Conservation (phyloP, 2,888 invertebrate species). For the Scrobipalpa atriplicella region DNA sequence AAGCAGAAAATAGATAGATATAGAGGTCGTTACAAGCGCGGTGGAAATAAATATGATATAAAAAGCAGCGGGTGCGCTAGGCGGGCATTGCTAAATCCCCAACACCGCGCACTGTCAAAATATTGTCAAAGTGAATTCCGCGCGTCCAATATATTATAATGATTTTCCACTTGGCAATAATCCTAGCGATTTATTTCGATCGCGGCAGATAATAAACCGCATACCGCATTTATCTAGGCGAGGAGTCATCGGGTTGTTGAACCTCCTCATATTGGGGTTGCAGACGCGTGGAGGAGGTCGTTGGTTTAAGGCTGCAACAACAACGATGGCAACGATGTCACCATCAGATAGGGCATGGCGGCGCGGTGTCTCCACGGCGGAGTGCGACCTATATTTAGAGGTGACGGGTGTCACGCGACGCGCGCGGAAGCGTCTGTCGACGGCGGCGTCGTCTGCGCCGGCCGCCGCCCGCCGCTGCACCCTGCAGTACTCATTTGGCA, state of each 20-base stretch:
- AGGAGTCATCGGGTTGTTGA: constrained; percentile 77
- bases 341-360: constrained; percentile 45
- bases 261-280: constrained; percentile 68
- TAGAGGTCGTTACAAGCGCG: constrained; percentile 48
- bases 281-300: constrained; percentile 42
- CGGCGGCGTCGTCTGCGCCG: constrained; percentile 47
- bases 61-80: constrained; percentile 54
- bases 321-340: not conserved
- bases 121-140: constrained; percentile 81
- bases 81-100: constrained; percentile 65
- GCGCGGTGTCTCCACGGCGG: constrained; percentile 58
- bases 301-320: not conserved
- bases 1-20: constrained; percentile 54
- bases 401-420: constrained; percentile 34
- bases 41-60: constrained; percentile 61
- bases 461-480: constrained; percentile 36
- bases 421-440: constrained; percentile 67
- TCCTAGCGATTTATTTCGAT: constrained; percentile 82
- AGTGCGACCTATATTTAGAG: constrained; percentile 33
- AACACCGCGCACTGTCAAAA: constrained; percentile 78
- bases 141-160: constrained; percentile 80
- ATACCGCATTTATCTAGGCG: constrained; percentile 77
- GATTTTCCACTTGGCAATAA: constrained; percentile 81
- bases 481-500: constrained; percentile 52
- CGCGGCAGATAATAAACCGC: constrained; percentile 76